Conservation (phyloP, 1,140 invertebrate genomes). For the Macrocentrus cingulum region DNA sequence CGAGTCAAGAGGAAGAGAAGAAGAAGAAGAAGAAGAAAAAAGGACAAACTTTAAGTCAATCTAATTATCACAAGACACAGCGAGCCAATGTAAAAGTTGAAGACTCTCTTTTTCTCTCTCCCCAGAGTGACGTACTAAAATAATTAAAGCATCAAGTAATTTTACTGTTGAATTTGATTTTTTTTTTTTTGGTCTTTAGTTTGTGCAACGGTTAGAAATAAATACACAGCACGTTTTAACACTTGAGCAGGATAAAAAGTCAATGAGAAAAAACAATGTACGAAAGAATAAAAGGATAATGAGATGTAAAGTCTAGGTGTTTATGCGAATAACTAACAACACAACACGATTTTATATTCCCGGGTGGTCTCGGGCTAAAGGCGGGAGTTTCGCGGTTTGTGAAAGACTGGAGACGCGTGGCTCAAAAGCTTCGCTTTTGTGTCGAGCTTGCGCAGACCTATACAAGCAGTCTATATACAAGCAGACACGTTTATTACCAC, state of each 20-base stretch:
- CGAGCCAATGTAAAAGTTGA: background rate
- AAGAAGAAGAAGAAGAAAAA: background rate
- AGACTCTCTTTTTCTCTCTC: background rate
- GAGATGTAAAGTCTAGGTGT: background rate
- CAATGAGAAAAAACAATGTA: background rate
- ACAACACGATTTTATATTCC: background rate
- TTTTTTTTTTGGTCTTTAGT: too few species aligned
- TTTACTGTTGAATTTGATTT: too few species aligned
- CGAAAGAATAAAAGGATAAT: background rate
- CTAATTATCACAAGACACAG: background rate
- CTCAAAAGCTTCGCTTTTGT: slow-evolving; percentile 5
- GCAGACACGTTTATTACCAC: too few species aligned
- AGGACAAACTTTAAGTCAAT: background rate
- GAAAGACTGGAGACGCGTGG: slow-evolving; percentile 19
- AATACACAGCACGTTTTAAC: too few species aligned
- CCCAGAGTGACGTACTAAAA: too few species aligned
- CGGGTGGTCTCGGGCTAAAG: slow-evolving; percentile 6
- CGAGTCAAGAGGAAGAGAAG: too few species aligned
- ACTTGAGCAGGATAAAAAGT: background rate
- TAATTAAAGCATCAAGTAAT: too few species aligned
- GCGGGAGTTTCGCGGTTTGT: slow-evolving; percentile 28
- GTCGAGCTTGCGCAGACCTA: slow-evolving; percentile 4
- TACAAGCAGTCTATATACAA: background rate
- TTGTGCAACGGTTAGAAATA: too few species aligned
- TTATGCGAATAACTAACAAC: background rate